Evolutionary conservation across 2,113 vertebrate species (phyloP), one percentile per base, ranked within the genome.

Genomic region (Phalacrocorax pelagicus): DNA sequence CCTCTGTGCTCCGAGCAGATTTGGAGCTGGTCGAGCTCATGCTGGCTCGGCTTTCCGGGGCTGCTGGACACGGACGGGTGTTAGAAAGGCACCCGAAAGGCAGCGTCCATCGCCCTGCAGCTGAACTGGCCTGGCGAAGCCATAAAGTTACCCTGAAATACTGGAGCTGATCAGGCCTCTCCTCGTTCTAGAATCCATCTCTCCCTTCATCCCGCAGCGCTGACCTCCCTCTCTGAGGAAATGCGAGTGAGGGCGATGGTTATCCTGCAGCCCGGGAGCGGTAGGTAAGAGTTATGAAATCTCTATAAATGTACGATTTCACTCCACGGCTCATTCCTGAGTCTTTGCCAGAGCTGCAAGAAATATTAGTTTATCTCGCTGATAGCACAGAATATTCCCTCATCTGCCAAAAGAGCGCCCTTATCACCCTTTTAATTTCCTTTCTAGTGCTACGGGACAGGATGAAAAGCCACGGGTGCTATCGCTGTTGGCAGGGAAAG

Each of bases 341-440:
- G 69, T 62, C 49, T 91, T 44, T 84, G 81, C 81, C 84, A 85
- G 81, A 42, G 75, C 93, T 77, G 67, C 32, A 55, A 84, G 86
- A 74, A 87, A 83, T 91, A 86, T n/a, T 26, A 19, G 55, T 88
- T 97, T 74, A 94, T 92, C 78, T 96, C 30, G 0, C 42, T 2
- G 71, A 89, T 81, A 81, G 88, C 46, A 66, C 86, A 79, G 81
- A 61, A 62, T 87, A 90, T 86, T 95, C 87, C 69, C 73, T 83
- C 0, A 1, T 17, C 93, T 82, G 81, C 84, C 4, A 8, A 71
- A 75, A 69, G 73, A 78, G 78, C 75, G 88, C 69, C 61, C 85
- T 97, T 97, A 94, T 97, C 92, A 3, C 78, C 81, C 84, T 77
- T 95, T 97, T 97, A 86, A 97, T 97, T 97, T 97, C 96, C 97